Conservation (phyloP, 2,888 invertebrate species). For the Ormyrus rosae region DNA sequence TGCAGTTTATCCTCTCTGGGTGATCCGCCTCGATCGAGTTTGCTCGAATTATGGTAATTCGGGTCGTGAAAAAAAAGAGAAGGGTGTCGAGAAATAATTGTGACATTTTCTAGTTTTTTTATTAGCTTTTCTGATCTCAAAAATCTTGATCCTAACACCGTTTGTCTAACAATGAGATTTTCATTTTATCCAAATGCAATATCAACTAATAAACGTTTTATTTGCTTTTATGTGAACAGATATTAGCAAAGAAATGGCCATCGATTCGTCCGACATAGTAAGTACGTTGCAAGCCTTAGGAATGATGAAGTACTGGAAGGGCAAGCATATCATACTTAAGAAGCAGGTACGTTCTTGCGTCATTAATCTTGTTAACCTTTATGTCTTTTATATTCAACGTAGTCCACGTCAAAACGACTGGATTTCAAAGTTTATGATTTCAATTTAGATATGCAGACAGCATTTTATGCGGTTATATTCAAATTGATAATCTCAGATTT, state of each 20-base stretch:
- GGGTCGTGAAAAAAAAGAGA: neutral
- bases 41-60: too few relatives aligned
- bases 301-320: slow-evolving; percentile 99
- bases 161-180: too few relatives aligned
- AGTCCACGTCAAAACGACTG: too few relatives aligned
- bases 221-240: slow-evolving; percentile 73
- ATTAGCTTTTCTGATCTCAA: too few relatives aligned
- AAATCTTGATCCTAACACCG: too few relatives aligned
- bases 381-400: slow-evolving; percentile 20
- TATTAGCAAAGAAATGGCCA: slow-evolving; percentile 93
- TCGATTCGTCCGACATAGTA: slow-evolving; percentile 97
- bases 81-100: neutral
- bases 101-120: too few relatives aligned
- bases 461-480: too few relatives aligned
- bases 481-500: too few relatives aligned
- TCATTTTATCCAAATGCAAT: neutral
- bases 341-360: slow-evolving; percentile 83
- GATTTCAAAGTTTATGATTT: too few relatives aligned
- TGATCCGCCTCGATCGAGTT: too few relatives aligned
- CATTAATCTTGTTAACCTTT: slow-evolving; percentile 47
- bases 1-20: too few relatives aligned
- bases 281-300: slow-evolving; percentile 97
- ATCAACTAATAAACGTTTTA: neutral
- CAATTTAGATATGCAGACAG: too few relatives aligned
- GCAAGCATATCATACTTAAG: slow-evolving; percentile 96